Base-by-base conservation (phyloP, 2,888 invertebrate species). In the Phytoseiulus persimilis region DNA sequence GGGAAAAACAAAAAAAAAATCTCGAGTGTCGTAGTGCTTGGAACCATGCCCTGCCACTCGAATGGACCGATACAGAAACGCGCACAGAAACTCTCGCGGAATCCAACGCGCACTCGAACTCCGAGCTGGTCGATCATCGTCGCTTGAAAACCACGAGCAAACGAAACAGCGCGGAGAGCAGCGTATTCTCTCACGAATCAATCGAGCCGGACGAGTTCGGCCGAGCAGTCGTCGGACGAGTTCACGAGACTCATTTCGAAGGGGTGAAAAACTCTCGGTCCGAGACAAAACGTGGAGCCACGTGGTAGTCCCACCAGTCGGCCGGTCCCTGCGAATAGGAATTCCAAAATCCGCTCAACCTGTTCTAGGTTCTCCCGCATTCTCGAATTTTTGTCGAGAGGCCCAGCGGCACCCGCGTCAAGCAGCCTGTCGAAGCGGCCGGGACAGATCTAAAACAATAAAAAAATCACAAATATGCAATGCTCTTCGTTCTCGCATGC, bases 311-410 rank as follows among this genome's bases (percentile, higher is more conserved):
- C 14, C 65, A 65, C 65, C 65, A 23, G 65, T 65, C 65, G 65
- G 65, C 18, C 65, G 65, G 65, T 65, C 65, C 65, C 11, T 65
- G 18, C 65, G 65, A 14, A 28, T 65, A 6, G 65, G 65, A 65
- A 65, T 65, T 65, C 65, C 65, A 65, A 65, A 65, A 65, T 65
- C 65, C 65, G 65, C 65, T 65, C 65, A 65, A 65, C 65, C 65
- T 65, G 65, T 65, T 65, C 65, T 65, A 65, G 65, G 28, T 23
- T 65, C 18, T 65, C 65, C 23, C 65, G 65, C 65, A 65, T 65
- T 65, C 65, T 65, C 65, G 65, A 65, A 65, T 65, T 65, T 65
- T 65, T 65, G 65, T 28, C 65, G 65, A 65, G 65, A 28, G 65
- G 65, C 65, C 65, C 65, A 18, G 23, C 18, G 28, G 65, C 65